Percentiles rank a stretch among this genome's conserved stretches.
phyloP scores from a whole-genome alignment of 2,888 invertebrate species.

The Trachelus tabidus region DNA sequence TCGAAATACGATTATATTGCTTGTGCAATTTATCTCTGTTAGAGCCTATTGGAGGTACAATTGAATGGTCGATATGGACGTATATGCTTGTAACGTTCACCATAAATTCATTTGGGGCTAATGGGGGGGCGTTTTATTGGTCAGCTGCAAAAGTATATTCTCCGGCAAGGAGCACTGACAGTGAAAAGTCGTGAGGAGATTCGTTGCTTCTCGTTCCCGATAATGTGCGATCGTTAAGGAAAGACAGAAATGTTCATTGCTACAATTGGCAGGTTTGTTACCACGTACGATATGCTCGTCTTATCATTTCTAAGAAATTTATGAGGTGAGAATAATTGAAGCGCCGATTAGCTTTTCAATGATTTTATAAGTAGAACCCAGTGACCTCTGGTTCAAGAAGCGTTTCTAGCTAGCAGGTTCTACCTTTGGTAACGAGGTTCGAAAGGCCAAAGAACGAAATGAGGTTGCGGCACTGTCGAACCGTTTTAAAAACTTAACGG shows the following conservation, averaged over 20 bases:
- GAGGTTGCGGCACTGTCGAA: constrained; percentile 26
- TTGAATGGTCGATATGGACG: constrained; percentile 31
- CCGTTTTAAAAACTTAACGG: constrained; percentile 9
- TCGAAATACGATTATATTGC: constrained; percentile 6
- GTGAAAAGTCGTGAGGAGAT: background rate
- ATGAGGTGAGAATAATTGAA: background rate
- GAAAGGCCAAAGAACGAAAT: constrained; percentile 20
- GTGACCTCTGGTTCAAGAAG: background rate
- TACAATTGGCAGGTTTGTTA: background rate
- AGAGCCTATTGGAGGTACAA: constrained; percentile 46
- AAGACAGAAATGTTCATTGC: background rate
- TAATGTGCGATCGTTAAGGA: background rate
- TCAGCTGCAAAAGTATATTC: background rate
- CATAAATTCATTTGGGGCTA: constrained; percentile 52
- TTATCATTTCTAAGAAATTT: background rate
- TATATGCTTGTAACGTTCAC: constrained; percentile 31
- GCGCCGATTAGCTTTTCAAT: background rate
- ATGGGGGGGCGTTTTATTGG: constrained; percentile 3
- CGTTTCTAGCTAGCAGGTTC: background rate
- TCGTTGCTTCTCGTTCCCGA: background rate
- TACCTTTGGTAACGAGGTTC: constrained; percentile 2
- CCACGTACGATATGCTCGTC: background rate
- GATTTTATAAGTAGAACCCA: background rate
- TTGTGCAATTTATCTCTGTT: constrained; percentile 49
- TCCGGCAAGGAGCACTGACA: background rate